Evolutionary conservation across 2,797 vertebrate genomes (phyloP), one percentile per base, ranked within the genome.

Genomic region (Botia almorhae): DNA sequence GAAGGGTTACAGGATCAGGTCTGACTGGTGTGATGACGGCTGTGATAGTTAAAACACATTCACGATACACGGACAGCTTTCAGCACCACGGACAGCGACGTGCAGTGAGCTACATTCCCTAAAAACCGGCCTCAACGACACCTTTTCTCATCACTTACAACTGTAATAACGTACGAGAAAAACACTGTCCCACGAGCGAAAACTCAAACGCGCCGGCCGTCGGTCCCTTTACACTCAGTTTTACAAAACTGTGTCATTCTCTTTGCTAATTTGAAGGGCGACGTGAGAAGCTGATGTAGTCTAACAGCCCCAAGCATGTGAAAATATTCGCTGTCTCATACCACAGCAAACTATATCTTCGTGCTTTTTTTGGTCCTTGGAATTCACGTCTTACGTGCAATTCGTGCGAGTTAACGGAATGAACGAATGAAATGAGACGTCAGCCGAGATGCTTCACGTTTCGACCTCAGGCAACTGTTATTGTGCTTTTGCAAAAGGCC

Each of bases 81-180:
- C 92, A 93, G 93, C 85, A 94, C 92, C 92, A 92, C 84, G 93
- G 93, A 93, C 90, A 94, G 93, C 88, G 74, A 7, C 88, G 43
- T 85, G 87, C 89, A 85, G 85, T 72, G 83, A 56, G 80, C 85
- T 64, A 69, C 33, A 51, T 87, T 83, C 83, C 83, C 85, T 88
- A 87, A 88, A 88, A 68, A 83, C 82, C 83, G 73, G 46, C 82
- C 55, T 80, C 69, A 8, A 39, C 33, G 39, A 60, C 26, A 26
- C 55, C 19, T 73, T 26, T 74, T 17, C 23, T 81, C 80, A 76
- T 74, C 46, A 21, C 72, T 72, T 72, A 88, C 87, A 84, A 82
- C 81, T 81, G 69, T 78, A 87, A 71, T 65, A 85, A 74, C 2
- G 33, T 65, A 65, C 43, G 39, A 69, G 48, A 82, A 48, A 81